These are phyloP conservation scores for Melanitta fusca DNA, from an alignment of 2,797 vertebrate species.

Conservation along the genomic window DNA sequence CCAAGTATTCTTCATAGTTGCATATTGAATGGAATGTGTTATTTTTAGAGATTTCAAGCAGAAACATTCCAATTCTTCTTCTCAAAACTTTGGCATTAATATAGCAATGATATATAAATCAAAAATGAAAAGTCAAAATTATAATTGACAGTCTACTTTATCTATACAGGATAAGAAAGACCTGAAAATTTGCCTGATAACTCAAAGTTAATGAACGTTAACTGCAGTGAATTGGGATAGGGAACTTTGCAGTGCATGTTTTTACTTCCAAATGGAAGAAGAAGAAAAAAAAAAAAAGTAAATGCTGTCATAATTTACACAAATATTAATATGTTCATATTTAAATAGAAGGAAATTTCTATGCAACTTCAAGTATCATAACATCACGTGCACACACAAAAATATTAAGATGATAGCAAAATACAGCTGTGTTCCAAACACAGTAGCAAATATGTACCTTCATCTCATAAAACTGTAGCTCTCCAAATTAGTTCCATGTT, in stretches of 20 bases:
- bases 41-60: background rate
- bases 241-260: rapidly evolving
- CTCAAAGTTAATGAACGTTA: background rate
- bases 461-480: background rate
- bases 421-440: background rate
- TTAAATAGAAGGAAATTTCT: background rate
- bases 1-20: background rate
- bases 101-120: background rate
- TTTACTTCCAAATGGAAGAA: background rate
- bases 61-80: background rate
- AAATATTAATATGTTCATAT: background rate
- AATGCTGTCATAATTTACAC: background rate
- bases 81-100: background rate
- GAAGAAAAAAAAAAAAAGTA: background rate
- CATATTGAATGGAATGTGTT: background rate
- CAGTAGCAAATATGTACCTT: background rate
- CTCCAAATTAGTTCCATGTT: background rate
- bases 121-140: background rate
- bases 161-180: background rate
- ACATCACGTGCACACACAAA: background rate
- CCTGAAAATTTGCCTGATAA: background rate
- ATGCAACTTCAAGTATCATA: background rate
- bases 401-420: background rate
- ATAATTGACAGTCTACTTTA: background rate
- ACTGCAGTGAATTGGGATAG: background rate